A percentile compares a stretch with the other conserved stretches of the same genome.
Evolutionary conservation across 2,113 vertebrate species (phyloP).

Genomic region (Neotragus pygmaeus): DNA sequence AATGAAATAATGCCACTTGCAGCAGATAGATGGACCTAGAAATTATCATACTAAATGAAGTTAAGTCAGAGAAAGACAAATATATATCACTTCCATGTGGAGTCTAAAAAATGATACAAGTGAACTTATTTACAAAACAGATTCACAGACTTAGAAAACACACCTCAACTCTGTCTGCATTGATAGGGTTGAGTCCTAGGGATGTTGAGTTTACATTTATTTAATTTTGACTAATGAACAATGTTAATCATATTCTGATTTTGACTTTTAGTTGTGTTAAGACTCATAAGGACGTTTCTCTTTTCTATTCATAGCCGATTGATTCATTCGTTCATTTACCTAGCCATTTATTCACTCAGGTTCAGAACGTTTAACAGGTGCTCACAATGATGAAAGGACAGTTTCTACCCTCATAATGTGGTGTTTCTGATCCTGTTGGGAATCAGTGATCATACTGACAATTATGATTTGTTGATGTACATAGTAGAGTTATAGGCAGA

Average conservation of each 20-base stretch:
- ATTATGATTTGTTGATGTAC: not conserved
- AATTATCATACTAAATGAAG: not conserved
- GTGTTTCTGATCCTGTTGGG: not conserved
- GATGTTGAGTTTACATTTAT: not conserved
- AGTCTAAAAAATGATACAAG: not conserved
- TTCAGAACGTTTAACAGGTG: not conserved
- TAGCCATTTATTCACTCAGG: not conserved
- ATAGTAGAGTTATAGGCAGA: not conserved
- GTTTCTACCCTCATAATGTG: not conserved
- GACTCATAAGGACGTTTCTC: not conserved
- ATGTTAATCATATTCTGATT: not conserved
- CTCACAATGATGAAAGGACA: not conserved
- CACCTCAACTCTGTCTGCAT: not conserved
- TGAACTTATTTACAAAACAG: not conserved
- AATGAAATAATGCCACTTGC: not conserved
- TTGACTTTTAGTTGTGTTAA: not conserved
- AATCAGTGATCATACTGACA: not conserved
- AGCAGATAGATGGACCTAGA: not conserved
- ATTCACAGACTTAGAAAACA: not conserved
- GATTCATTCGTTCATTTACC: not conserved
- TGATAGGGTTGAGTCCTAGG: not conserved
- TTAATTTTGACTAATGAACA: not conserved
- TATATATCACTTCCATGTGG: not conserved
- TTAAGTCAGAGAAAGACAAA: not conserved
- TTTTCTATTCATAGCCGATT: not conserved